phyloP scores from a whole-genome alignment of 1,140 invertebrate species.

The Hestina assimilis region DNA sequence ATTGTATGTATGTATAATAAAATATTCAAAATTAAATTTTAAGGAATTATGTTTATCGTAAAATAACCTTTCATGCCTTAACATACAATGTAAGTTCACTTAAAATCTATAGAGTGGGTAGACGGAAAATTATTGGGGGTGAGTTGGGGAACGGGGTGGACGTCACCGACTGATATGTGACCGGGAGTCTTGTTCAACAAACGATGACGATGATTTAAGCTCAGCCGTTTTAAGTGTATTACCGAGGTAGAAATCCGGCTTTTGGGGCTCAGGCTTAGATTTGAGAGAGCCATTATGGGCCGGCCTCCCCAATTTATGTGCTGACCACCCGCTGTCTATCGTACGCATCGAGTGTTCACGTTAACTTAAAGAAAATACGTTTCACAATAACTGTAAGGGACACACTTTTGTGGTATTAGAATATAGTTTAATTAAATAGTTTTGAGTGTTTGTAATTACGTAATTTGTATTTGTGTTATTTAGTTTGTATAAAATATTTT shows the following conservation, averaged over 20 bases:
- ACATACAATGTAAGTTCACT: slow-evolving; percentile 16
- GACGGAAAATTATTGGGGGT: slow-evolving; percentile 58
- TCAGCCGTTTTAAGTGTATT: slow-evolving; percentile 77
- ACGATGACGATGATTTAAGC: slow-evolving; percentile 78
- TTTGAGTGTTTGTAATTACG: too few relatives aligned
- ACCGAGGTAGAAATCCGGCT: slow-evolving; percentile 71
- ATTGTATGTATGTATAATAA: too few relatives aligned
- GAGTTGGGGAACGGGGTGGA: slow-evolving; percentile 28
- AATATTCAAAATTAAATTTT: too few relatives aligned
- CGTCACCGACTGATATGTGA: slow-evolving; percentile 73
- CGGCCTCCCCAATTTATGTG: slow-evolving; percentile 64
- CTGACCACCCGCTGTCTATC: slow-evolving; percentile 41
- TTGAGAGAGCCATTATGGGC: slow-evolving; percentile 67
- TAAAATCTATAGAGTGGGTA: slow-evolving; percentile 57
- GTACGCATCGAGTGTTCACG: slow-evolving; percentile 23
- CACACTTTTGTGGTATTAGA: too few relatives aligned
- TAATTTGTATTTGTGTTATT: too few relatives aligned
- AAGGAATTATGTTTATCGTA: too few relatives aligned
- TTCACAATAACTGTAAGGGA: not conserved
- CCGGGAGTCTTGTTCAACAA: slow-evolving; percentile 77
- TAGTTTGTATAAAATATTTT: too few relatives aligned
- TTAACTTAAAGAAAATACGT: slow-evolving; percentile 27
- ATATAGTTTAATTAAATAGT: too few relatives aligned
- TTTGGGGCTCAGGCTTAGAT: slow-evolving; percentile 66
- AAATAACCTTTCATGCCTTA: slow-evolving; percentile 6